These are phyloP conservation scores for Sorex maritimensis DNA, from an alignment of 2,797 vertebrate genomes.

Conservation along the genomic window DNA sequence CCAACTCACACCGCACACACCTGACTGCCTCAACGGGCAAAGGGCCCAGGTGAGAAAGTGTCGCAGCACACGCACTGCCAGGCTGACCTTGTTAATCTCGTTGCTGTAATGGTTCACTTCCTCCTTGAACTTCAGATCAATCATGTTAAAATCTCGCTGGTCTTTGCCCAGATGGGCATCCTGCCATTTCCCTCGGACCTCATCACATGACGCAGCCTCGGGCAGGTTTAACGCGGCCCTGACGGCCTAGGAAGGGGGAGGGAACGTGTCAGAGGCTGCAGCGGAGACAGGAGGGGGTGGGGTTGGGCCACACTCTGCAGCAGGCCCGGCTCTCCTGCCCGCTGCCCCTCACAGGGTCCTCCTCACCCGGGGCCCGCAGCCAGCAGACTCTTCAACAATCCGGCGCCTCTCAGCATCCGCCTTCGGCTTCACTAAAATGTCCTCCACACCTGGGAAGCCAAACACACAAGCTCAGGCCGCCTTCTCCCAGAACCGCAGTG, in stretches of 20 bases:
- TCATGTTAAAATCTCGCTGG: constrained; percentile 97
- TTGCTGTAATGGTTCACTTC: constrained; percentile 97
- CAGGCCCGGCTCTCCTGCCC: neutral
- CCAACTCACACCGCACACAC: neutral
- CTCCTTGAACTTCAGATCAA: constrained; percentile 98
- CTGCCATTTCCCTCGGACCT: constrained; percentile 95
- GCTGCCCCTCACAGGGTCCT: neutral
- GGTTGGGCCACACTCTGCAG: neutral
- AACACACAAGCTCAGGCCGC: constrained; percentile 35
- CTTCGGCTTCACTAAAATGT: constrained; percentile 95
- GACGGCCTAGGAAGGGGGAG: constrained; percentile 92
- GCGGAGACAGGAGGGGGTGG: neutral
- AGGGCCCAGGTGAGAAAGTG: constrained; percentile 47
- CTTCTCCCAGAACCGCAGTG: neutral
- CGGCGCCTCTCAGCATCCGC: constrained; percentile 93
- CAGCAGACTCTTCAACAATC: constrained; percentile 93
- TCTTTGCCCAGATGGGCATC: constrained; percentile 97
- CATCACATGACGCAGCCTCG: constrained; percentile 88
- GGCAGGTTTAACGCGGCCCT: constrained; percentile 95
- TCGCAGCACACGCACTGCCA: neutral
- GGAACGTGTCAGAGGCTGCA: neutral
- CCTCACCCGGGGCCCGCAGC: constrained; percentile 93
- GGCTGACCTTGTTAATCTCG: constrained; percentile 96
- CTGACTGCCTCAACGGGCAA: neutral
- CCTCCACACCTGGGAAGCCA: constrained; percentile 94